A percentile compares a stretch with the other conserved stretches of the same genome.
Conservation (phyloP, 2,797 vertebrate species). For the Myotis daubentonii region DNA sequence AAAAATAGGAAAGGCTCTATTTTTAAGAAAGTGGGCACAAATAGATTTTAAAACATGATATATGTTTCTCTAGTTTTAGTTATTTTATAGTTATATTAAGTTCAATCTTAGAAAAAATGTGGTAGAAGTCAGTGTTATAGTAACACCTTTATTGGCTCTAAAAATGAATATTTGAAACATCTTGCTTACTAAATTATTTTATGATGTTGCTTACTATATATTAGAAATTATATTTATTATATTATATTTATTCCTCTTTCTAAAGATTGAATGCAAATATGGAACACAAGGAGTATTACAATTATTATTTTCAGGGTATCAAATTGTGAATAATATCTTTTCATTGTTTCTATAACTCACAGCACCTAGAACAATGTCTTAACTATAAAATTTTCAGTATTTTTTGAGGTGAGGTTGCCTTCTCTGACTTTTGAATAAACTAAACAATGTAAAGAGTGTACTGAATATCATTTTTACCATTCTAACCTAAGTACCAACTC, state of each 20-base stretch:
- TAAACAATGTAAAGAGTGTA: background rate
- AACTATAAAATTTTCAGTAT: background rate
- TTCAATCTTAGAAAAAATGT: background rate
- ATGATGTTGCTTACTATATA: background rate
- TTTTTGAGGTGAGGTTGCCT: background rate
- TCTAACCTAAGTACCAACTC: background rate
- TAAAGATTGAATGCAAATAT: background rate
- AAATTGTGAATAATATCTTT: background rate
- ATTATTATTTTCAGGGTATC: background rate
- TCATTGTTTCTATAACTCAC: background rate
- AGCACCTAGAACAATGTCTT: background rate
- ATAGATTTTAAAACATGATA: background rate
- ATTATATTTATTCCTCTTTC: background rate
- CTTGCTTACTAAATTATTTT: background rate
- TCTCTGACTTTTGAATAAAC: background rate
- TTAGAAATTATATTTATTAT: background rate
- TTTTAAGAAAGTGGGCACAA: constrained; percentile 30
- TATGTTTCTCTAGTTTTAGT: background rate
- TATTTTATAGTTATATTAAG: background rate
- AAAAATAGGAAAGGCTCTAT: background rate
- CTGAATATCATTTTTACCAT: background rate
- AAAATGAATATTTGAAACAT: background rate
- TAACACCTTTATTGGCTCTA: fast-evolving
- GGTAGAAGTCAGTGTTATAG: background rate
- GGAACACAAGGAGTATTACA: fast-evolving